Percentiles rank a stretch among this genome's conserved stretches.
These are phyloP conservation scores for Bombyx huttoni DNA, from an alignment of 2,888 invertebrate species.

Conservation along the genomic window DNA sequence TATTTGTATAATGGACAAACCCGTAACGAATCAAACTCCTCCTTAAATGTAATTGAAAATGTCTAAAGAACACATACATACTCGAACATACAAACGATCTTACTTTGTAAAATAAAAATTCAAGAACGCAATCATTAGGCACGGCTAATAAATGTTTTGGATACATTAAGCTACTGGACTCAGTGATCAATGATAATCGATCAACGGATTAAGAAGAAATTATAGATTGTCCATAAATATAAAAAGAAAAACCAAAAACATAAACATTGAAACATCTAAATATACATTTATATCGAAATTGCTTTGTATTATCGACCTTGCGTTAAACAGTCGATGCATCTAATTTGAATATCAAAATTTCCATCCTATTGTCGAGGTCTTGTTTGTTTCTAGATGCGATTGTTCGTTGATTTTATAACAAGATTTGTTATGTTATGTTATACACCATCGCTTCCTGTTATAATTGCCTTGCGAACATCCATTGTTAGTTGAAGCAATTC, in stretches of 20 bases:
- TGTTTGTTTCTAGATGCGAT: conserved; percentile 22
- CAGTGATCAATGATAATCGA: conserved; percentile 10
- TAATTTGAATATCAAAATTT: conserved; percentile 39
- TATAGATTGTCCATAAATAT: conserved; percentile 13
- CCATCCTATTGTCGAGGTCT: conserved; percentile 32
- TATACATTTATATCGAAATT: conserved; percentile 4
- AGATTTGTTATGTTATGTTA: conserved; percentile 10
- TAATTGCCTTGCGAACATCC: conserved; percentile 7
- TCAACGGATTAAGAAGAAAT: conserved; percentile 14
- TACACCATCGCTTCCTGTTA: conserved; percentile 16
- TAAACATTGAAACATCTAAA: not conserved
- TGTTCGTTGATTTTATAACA: conserved; percentile 15
- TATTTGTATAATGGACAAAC: conserved; percentile 8
- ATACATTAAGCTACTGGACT: conserved; percentile 25
- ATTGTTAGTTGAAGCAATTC: conserved; percentile 10
- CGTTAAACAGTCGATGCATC: conserved; percentile 37
- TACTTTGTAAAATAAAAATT: conserved; percentile 16
- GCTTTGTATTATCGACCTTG: conserved; percentile 20
- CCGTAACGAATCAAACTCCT: conserved; percentile 19
- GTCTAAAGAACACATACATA: too few species aligned
- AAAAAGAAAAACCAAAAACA: not conserved
- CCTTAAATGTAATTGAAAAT: conserved; percentile 11
- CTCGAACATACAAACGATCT: conserved; percentile 9
- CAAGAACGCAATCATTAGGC: conserved; percentile 34
- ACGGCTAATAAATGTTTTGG: conserved; percentile 36